Conservation (phyloP, 2,113 vertebrate genomes). For the Scomber colias region DNA sequence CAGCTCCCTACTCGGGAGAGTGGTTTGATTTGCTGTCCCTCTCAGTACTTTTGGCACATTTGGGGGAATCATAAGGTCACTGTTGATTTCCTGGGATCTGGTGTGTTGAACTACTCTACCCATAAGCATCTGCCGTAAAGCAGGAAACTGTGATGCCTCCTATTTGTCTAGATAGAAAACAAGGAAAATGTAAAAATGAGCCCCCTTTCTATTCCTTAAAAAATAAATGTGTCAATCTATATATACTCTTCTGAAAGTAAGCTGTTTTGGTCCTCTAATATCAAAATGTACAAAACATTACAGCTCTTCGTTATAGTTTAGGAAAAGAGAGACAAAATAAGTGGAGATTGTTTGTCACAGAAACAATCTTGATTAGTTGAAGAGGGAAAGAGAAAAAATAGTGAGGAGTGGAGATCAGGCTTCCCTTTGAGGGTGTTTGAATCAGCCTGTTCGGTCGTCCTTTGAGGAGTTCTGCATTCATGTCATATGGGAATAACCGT, state of each 20-base stretch:
- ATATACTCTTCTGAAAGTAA: slow-evolving; percentile 81
- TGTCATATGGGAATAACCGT: slow-evolving; percentile 42
- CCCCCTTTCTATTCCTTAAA: slow-evolving; percentile 69
- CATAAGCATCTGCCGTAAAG: slow-evolving; percentile 48
- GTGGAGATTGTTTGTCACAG: slow-evolving; percentile 66
- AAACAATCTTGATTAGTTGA: slow-evolving; percentile 74
- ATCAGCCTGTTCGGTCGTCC: background rate
- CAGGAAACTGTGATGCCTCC: slow-evolving; percentile 60
- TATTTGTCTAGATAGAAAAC: slow-evolving; percentile 71
- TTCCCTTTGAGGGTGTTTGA: slow-evolving; percentile 28
- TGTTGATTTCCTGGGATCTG: slow-evolving; percentile 42
- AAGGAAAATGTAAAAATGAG: slow-evolving; percentile 71
- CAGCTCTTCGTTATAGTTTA: slow-evolving; percentile 72
- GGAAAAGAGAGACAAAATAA: slow-evolving; percentile 53
- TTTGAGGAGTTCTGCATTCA: slow-evolving; percentile 41
- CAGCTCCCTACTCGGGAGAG: slow-evolving; percentile 45
- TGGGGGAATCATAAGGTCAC: slow-evolving; percentile 44
- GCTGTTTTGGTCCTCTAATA: slow-evolving; percentile 85
- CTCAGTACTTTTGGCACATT: slow-evolving; percentile 78
- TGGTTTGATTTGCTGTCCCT: slow-evolving; percentile 54
- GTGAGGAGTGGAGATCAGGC: slow-evolving; percentile 23
- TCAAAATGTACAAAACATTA: slow-evolving; percentile 85
- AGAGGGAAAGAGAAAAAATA: slow-evolving; percentile 7
- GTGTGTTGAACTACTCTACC: slow-evolving; percentile 32
- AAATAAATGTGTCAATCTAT: slow-evolving; percentile 79